Evolutionary conservation across 1,140 invertebrate genomes (phyloP).

Genomic region (Bilobella aurantiaca): DNA sequence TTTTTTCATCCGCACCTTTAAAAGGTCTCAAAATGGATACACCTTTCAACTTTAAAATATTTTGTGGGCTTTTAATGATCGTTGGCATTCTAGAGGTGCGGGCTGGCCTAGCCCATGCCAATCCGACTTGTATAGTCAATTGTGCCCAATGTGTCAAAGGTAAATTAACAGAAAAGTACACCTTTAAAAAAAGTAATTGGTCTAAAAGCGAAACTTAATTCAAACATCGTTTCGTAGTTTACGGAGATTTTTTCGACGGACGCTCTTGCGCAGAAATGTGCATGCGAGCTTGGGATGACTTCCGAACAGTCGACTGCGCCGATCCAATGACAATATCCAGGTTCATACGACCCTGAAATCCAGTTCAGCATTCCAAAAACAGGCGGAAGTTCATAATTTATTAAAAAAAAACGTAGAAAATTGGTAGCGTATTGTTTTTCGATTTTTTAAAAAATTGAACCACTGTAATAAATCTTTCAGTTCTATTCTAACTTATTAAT

Average conservation of each 20-base stretch:
- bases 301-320: conserved; percentile 66
- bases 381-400: neutral
- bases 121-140: conserved; percentile 43
- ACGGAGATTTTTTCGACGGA: conserved; percentile 70
- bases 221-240: too few species aligned
- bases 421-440: too few species aligned
- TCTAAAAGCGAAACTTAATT: too few species aligned
- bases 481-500: conserved; percentile 28
- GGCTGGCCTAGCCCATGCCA: conserved; percentile 20
- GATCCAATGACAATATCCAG: conserved; percentile 65
- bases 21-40: too few species aligned
- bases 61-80: too few species aligned
- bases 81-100: neutral
- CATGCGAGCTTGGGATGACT: conserved; percentile 64
- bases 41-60: too few species aligned
- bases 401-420: too few species aligned
- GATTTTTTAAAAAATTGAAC: too few species aligned
- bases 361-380: neutral
- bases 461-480: conserved; percentile 7
- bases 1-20: too few species aligned
- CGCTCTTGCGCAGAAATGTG: conserved; percentile 69
- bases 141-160: conserved; percentile 72
- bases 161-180: neutral
- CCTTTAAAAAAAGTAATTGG: too few species aligned
- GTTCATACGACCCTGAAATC: conserved; percentile 46